These are phyloP conservation scores for Halcyon leucocephala DNA, from an alignment of 2,797 vertebrate species.

Conservation along the genomic window DNA sequence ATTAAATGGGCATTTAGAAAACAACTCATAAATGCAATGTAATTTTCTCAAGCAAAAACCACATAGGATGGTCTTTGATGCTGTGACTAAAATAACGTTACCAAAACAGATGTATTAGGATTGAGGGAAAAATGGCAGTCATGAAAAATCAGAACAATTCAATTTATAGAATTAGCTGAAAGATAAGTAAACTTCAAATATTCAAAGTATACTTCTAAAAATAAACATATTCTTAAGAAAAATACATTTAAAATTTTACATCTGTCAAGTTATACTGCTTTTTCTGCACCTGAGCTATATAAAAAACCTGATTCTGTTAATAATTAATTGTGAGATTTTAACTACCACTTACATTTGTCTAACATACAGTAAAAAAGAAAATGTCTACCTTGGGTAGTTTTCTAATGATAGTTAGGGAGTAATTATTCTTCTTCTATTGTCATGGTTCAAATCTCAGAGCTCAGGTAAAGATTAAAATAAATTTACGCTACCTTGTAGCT, in stretches of 20 bases:
- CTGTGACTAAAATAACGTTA: not conserved
- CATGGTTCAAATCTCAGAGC: slow-evolving; percentile 35
- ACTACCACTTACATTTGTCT: slow-evolving; percentile 62
- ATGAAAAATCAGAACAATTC: not conserved
- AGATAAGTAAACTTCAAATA: not conserved
- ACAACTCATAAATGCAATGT: not conserved
- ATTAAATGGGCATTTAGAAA: not conserved
- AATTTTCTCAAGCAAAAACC: not conserved
- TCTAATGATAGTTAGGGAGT: slow-evolving; percentile 22
- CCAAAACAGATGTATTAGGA: not conserved
- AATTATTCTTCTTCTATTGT: slow-evolving; percentile 32
- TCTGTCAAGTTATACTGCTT: not conserved
- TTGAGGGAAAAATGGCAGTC: not conserved
- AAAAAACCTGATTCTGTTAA: slow-evolving; percentile 54
- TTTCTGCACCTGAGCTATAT: slow-evolving; percentile 51
- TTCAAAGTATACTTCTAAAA: not conserved
- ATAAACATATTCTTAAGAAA: slow-evolving; percentile 7
- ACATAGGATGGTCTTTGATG: not conserved
- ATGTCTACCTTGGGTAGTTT: slow-evolving; percentile 49
- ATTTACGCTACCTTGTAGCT: slow-evolving; percentile 6
- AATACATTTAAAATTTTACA: slow-evolving; percentile 15
- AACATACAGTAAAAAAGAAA: slow-evolving; percentile 67
- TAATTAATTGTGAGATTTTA: slow-evolving; percentile 68
- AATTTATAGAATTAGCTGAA: not conserved
- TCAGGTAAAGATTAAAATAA: slow-evolving; percentile 30